A percentile compares a stretch with the other conserved stretches of the same genome.
Evolutionary conservation across 1,140 invertebrate genomes (phyloP).

Genomic region (Propsilocerus akamusi): DNA sequence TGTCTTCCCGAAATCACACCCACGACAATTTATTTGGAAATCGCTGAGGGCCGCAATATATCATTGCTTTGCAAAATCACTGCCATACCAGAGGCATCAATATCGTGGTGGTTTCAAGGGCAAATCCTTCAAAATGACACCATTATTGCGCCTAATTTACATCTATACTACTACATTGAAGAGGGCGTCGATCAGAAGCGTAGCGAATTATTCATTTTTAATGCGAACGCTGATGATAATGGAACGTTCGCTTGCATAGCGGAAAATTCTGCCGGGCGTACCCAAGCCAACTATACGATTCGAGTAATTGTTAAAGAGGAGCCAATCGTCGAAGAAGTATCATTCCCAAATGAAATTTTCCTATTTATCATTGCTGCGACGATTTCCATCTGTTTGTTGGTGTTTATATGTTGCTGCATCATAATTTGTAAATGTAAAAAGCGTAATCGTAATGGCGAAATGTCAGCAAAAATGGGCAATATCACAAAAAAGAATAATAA

Average conservation of each 20-base stretch:
- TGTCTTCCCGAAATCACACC: conserved; percentile 60
- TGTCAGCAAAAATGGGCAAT: conserved; percentile 23
- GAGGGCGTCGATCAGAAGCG: conserved; percentile 46
- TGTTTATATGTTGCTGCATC: conserved; percentile 37
- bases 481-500: conserved; percentile 11
- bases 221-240: conserved; percentile 52
- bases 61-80: conserved; percentile 58
- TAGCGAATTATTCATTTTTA: conserved; percentile 55
- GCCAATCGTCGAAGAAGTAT: conserved; percentile 38
- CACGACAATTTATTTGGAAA: conserved; percentile 48
- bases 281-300: conserved; percentile 58
- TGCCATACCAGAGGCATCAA: conserved; percentile 54
- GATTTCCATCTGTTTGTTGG: conserved; percentile 35
- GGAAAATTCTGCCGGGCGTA: conserved; percentile 59
- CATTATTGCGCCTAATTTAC: conserved; percentile 36
- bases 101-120: conserved; percentile 65
- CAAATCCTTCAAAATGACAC: conserved; percentile 52
- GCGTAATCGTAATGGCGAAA: conserved; percentile 31
- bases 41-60: conserved; percentile 58
- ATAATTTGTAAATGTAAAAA: conserved; percentile 39
- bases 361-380: conserved; percentile 37
- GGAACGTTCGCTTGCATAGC: conserved; percentile 65
- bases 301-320: conserved; percentile 50
- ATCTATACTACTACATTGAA: conserved; percentile 45
- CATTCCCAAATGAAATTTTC: conserved; percentile 42